phyloP scores from a whole-genome alignment of 2,797 vertebrate genomes.

The Thamnophis elegans region DNA sequence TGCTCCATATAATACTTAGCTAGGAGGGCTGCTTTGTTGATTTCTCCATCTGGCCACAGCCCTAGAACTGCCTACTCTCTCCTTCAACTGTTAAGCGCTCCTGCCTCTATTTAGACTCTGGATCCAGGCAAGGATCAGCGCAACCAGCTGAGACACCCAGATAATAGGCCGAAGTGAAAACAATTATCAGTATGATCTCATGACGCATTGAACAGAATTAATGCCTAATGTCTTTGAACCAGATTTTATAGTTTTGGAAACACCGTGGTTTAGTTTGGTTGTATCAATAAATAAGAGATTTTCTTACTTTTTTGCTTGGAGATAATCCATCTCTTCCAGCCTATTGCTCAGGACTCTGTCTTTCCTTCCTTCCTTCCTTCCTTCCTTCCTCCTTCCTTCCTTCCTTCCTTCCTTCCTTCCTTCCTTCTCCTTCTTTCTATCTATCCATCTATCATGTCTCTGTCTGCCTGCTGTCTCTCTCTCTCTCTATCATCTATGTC shows the following conservation, averaged over 20 bases:
- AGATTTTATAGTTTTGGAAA: background rate
- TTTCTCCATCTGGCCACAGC: background rate
- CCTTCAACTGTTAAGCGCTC: background rate
- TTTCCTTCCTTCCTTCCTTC: background rate
- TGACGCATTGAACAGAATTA: background rate
- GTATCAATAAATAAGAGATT: background rate
- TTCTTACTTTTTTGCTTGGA: background rate
- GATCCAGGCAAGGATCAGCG: background rate
- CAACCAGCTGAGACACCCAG: background rate
- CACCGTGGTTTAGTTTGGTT: background rate
- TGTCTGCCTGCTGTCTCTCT: no score
- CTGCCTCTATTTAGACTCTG: background rate
- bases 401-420: no score
- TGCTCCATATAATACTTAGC: background rate
- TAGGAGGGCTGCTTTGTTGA: background rate
- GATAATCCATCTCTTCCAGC: background rate
- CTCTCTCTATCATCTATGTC: accelerated
- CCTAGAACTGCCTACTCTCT: background rate
- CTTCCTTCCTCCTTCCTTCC: no score
- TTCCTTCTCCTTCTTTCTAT: no score
- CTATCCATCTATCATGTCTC: no score
- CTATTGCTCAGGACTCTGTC: background rate
- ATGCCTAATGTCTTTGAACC: background rate
- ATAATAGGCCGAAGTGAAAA: background rate
- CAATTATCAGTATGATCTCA: background rate